Evolutionary conservation across 1,140 invertebrate species (phyloP).

Genomic region (Uloborus diversus): DNA sequence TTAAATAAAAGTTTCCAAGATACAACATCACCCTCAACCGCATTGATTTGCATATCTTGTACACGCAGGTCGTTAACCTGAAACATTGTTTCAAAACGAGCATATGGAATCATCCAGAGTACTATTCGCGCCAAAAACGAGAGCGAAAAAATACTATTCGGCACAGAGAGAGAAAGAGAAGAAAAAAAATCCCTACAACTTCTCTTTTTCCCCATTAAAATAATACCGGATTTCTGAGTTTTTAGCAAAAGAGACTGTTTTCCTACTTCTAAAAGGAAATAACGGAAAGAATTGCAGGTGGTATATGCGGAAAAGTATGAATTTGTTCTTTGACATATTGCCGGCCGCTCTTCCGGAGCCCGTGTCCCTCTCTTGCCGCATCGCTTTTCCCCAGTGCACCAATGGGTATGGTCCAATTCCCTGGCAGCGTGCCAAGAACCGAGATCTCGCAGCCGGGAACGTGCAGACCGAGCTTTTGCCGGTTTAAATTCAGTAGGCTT

Average conservation of each 20-base stretch:
- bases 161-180: neutral
- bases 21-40: no score
- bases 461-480: constrained; percentile 40
- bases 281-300: neutral
- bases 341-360: constrained; percentile 12
- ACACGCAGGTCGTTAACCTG: constrained; percentile 24
- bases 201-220: neutral
- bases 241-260: neutral
- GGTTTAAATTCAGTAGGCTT: constrained; percentile 34
- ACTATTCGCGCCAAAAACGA: no score
- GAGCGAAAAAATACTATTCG: neutral
- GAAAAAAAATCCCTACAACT: neutral
- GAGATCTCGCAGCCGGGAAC: constrained; percentile 26
- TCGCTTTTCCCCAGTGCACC: neutral
- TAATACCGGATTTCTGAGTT: no score
- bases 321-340: constrained; percentile 44
- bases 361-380: constrained; percentile 3
- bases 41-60: no score
- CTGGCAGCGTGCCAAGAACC: constrained; percentile 19
- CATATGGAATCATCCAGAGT: constrained; percentile 16
- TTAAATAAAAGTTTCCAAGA: no score
- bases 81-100: constrained; percentile 13
- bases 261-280: neutral
- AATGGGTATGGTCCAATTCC: neutral
- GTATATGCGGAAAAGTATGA: neutral